These are phyloP conservation scores for Fissipunctia ypsillon DNA, from an alignment of 2,888 invertebrate genomes.

Conservation along the genomic window DNA sequence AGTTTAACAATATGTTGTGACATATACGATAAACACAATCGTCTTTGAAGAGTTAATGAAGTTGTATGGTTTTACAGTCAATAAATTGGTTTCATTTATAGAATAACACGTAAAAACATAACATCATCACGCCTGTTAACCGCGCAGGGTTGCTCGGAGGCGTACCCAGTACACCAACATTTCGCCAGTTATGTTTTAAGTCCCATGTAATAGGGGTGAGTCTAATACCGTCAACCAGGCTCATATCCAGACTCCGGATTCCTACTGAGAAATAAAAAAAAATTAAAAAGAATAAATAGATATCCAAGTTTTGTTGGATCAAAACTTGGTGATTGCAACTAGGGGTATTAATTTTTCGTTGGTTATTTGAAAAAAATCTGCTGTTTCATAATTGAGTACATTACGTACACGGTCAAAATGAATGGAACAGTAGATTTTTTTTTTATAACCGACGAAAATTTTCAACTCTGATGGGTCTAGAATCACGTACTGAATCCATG, in stretches of 20 bases:
- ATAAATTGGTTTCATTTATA: neutral
- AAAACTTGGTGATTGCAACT: too few relatives aligned
- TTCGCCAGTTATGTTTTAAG: neutral
- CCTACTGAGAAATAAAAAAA: neutral
- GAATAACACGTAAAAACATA: neutral
- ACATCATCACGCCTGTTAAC: too few relatives aligned
- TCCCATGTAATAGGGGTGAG: neutral
- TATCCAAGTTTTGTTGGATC: too few relatives aligned
- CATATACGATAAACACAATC: neutral
- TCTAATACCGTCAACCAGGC: neutral
- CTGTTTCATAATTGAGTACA: too few relatives aligned
- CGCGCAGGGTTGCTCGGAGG: neutral
- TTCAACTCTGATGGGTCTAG: too few relatives aligned
- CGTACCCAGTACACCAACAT: neutral
- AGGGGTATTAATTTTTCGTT: too few relatives aligned
- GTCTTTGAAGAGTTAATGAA: neutral
- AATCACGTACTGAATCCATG: too few relatives aligned
- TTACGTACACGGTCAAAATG: too few relatives aligned
- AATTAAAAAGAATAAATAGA: too few relatives aligned
- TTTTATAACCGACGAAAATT: too few relatives aligned
- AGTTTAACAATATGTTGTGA: conserved; percentile 20
- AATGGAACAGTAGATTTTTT: too few relatives aligned
- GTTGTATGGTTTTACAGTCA: neutral
- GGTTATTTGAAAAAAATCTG: too few relatives aligned
- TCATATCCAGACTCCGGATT: neutral